A percentile compares a stretch with the other conserved stretches of the same genome.
These are phyloP conservation scores for Apodemia hepburni DNA, from an alignment of 2,888 invertebrate species.

Conservation along the genomic window DNA sequence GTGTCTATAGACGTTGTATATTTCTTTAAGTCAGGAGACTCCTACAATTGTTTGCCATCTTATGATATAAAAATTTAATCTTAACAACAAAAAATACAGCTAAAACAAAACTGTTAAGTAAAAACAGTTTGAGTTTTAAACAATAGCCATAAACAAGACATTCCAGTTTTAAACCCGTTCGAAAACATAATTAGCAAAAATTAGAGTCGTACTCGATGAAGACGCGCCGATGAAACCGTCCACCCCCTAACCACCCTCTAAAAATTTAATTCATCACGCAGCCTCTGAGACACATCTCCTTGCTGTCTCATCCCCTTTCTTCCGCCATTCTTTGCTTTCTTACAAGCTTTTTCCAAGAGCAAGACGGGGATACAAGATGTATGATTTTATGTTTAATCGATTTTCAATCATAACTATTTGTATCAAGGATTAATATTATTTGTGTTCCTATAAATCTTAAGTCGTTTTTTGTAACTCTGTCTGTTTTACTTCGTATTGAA, in stretches of 20 bases:
- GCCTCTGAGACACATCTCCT: conserved; percentile 73
- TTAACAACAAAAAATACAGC: not conserved
- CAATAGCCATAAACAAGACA: conserved; percentile 21
- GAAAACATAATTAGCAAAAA: conserved; percentile 67
- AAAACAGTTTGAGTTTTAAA: conserved; percentile 9
- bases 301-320: conserved; percentile 72
- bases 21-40: no score
- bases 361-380: conserved; percentile 49
- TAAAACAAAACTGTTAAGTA: not conserved
- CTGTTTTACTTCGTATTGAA: conserved; percentile 74
- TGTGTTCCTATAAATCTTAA: conserved; percentile 26
- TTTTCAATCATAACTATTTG: conserved; percentile 26
- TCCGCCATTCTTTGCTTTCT: conserved; percentile 77
- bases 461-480: conserved; percentile 43
- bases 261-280: conserved; percentile 80
- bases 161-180: conserved; percentile 33
- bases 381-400: conserved; percentile 37
- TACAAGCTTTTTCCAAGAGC: conserved; percentile 73
- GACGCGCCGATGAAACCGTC: conserved; percentile 63
- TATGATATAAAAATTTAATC: no score
- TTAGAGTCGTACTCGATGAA: conserved; percentile 65
- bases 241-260: conserved; percentile 67
- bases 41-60: no score
- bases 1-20: no score
- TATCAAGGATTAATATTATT: conserved; percentile 27